Conservation (phyloP, 2,797 vertebrate species). For the Cyclopterus lumpus region DNA sequence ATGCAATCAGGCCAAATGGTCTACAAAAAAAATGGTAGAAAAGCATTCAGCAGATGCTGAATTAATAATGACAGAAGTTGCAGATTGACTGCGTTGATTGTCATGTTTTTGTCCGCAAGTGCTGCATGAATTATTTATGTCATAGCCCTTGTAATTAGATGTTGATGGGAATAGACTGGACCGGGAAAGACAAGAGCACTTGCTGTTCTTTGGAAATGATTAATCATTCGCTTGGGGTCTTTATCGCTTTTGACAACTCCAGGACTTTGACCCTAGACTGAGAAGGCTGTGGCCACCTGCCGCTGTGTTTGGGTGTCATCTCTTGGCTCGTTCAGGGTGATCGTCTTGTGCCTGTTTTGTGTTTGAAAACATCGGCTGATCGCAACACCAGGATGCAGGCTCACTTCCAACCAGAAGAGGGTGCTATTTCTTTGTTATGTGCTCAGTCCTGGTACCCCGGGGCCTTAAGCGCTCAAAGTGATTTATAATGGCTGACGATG, state of each 20-base stretch:
- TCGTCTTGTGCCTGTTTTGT: conserved; percentile 34
- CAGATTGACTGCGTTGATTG: conserved; percentile 73
- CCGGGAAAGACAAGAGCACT: conserved; percentile 43
- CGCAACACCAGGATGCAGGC: conserved; percentile 16
- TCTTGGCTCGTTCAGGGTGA: no score
- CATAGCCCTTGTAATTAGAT: conserved; percentile 63
- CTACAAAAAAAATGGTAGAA: conserved; percentile 31
- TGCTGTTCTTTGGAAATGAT: conserved; percentile 52
- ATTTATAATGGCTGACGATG: conserved; percentile 30
- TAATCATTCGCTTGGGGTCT: conserved; percentile 48
- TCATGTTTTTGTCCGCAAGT: conserved; percentile 77
- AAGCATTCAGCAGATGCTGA: conserved; percentile 64
- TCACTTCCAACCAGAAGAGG: conserved; percentile 64
- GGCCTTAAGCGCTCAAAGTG: not conserved
- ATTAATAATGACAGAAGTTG: conserved; percentile 75
- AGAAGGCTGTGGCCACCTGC: conserved; percentile 2
- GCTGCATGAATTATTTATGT: conserved; percentile 82
- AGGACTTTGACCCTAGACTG: conserved; percentile 31
- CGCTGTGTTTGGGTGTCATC: not conserved
- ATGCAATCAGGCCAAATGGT: conserved; percentile 53
- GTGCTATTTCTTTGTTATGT: conserved; percentile 61
- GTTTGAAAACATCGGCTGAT: conserved; percentile 48
- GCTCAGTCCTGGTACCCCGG: not conserved
- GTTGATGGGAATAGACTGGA: conserved; percentile 64
- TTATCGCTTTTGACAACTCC: conserved; percentile 59